Evolutionary conservation across 2,113 vertebrate genomes (phyloP).

Genomic region (Ophthalmolycus amberensis): DNA sequence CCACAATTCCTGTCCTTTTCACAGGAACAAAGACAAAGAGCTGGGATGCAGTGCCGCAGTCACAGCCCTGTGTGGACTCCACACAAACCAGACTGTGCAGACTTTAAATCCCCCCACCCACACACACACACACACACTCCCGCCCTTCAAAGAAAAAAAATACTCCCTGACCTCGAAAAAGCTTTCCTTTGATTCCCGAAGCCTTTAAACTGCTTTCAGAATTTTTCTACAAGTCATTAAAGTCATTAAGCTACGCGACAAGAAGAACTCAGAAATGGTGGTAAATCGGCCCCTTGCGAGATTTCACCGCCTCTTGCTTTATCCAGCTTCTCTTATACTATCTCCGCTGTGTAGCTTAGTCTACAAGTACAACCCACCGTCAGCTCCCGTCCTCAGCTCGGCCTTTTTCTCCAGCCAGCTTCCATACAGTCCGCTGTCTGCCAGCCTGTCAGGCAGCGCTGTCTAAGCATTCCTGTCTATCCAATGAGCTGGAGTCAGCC

Average conservation of each 20-base stretch:
- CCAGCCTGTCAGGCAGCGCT: slow-evolving; percentile 33
- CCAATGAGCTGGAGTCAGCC: slow-evolving; percentile 73
- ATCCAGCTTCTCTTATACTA: slow-evolving; percentile 19
- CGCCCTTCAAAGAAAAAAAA: neutral
- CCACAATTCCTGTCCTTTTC: slow-evolving; percentile 71
- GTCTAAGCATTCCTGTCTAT: slow-evolving; percentile 62
- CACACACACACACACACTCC: neutral
- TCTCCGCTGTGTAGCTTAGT: slow-evolving; percentile 6
- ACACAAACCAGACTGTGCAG: slow-evolving; percentile 39
- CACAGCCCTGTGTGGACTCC: slow-evolving; percentile 44
- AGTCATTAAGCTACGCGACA: slow-evolving; percentile 65
- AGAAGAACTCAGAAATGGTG: slow-evolving; percentile 43
- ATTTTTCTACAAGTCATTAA: slow-evolving; percentile 66
- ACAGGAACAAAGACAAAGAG: slow-evolving; percentile 63
- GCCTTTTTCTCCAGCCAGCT: slow-evolving; percentile 15
- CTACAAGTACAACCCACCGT: slow-evolving; percentile 12
- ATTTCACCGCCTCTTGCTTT: slow-evolving; percentile 21
- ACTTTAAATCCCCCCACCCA: neutral
- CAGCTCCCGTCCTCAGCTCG: slow-evolving; percentile 1
- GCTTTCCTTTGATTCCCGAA: slow-evolving; percentile 52
- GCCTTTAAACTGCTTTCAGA: slow-evolving; percentile 46
- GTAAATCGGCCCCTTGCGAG: slow-evolving; percentile 45
- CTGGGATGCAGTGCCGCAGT: slow-evolving; percentile 33
- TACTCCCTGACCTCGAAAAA: slow-evolving; percentile 51
- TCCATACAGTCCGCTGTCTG: slow-evolving; percentile 30